Percentiles rank a stretch among this genome's conserved stretches.
Evolutionary conservation across 2,888 invertebrate species (phyloP).

Genomic region (Orchesellides sinensis): DNA sequence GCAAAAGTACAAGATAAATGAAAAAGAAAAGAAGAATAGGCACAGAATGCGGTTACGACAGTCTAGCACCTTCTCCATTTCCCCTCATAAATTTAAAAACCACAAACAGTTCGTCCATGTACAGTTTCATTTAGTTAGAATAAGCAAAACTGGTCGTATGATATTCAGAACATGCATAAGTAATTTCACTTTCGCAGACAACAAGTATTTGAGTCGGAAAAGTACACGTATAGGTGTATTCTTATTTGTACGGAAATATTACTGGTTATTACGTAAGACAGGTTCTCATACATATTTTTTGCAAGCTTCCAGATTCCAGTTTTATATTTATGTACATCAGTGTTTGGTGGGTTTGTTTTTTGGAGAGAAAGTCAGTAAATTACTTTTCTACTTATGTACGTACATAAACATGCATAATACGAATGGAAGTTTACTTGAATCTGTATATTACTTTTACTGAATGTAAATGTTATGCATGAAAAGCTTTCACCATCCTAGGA

Average conservation of each 20-base stretch:
- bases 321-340: conserved; percentile 1
- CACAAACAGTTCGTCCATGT: background rate
- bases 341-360: conserved; percentile 7
- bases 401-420: background rate
- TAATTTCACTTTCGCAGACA: conserved; percentile 19
- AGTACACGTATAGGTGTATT: no score
- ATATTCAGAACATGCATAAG: conserved; percentile 4
- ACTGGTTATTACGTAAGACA: no score
- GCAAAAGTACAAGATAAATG: background rate
- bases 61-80: conserved; percentile 29
- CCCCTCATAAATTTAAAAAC: conserved; percentile 10
- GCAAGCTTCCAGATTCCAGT: background rate
- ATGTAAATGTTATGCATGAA: no score
- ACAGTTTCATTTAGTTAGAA: background rate
- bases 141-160: background rate
- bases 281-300: no score
- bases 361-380: conserved; percentile 19
- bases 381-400: background rate
- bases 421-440: no score
- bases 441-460: no score
- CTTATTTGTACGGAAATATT: no score
- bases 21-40: conserved; percentile 1
- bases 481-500: background rate
- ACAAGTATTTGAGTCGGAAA: no score
- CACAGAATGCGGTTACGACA: conserved; percentile 4